These are phyloP conservation scores for Falco rusticolus DNA, from an alignment of 2,797 vertebrate genomes.

Conservation along the genomic window DNA sequence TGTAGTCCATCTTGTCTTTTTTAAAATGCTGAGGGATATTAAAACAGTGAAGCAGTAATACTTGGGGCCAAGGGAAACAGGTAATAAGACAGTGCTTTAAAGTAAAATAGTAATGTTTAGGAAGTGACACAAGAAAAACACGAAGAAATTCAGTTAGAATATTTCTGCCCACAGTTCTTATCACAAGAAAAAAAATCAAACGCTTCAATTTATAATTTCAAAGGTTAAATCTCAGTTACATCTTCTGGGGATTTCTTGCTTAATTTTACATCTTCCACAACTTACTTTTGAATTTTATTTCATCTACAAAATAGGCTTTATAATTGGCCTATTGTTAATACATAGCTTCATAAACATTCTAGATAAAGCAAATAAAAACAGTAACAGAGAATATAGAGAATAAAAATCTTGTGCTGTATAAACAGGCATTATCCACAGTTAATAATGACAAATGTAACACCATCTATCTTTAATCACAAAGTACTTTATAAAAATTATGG, in stretches of 20 bases:
- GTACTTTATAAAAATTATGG: background rate
- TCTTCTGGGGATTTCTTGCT: background rate
- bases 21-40: constrained; percentile 61
- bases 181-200: background rate
- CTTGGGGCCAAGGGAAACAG: background rate
- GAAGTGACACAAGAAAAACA: background rate
- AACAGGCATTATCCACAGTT: background rate
- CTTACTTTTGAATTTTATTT: background rate
- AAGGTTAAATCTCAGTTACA: background rate
- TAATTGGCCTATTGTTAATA: background rate
- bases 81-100: constrained; percentile 20
- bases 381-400: background rate
- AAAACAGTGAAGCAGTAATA: constrained; percentile 53
- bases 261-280: background rate
- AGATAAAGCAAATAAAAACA: constrained; percentile 3
- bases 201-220: constrained; percentile 13
- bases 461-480: background rate
- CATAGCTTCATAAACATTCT: background rate
- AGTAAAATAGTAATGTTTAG: background rate
- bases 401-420: background rate
- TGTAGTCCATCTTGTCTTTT: constrained; percentile 55
- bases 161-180: background rate
- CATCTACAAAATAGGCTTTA: background rate
- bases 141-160: background rate
- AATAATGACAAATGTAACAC: background rate